phyloP scores from a whole-genome alignment of 2,888 invertebrate genomes.

The Acrocyrtus sp. region DNA sequence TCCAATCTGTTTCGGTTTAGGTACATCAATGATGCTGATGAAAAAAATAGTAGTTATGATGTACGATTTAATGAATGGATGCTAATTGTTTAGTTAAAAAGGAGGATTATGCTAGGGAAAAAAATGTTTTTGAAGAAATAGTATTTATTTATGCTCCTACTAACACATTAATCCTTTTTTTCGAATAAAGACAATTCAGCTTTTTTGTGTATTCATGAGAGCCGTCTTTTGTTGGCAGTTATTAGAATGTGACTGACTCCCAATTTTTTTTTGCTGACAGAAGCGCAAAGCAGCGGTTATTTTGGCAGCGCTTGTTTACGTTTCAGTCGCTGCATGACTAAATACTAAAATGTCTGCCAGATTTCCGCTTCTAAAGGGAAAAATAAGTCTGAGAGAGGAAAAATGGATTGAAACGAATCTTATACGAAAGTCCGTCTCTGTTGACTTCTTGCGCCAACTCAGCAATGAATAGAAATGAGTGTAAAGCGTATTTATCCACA shows the following conservation, averaged over 20 bases:
- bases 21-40: not conserved
- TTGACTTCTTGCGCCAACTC: too few relatives aligned
- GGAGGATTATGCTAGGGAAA: not conserved
- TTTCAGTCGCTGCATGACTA: not conserved
- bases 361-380: slow-evolving; percentile 12
- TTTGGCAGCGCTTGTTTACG: not conserved
- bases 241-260: slow-evolving; percentile 62
- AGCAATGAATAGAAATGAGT: too few relatives aligned
- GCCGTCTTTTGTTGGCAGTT: slow-evolving; percentile 58
- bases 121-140: not conserved
- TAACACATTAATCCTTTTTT: slow-evolving; percentile 15
- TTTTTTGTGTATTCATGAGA: not conserved
- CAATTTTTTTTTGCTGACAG: slow-evolving; percentile 18
- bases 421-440: too few relatives aligned
- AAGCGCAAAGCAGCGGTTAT: not conserved
- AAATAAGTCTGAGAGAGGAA: slow-evolving; percentile 9
- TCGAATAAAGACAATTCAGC: not conserved
- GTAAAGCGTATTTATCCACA: too few relatives aligned
- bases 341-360: too few relatives aligned
- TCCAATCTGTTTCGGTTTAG: not conserved
- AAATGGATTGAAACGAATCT: slow-evolving; percentile 52
- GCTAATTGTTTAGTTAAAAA: slow-evolving; percentile 23
- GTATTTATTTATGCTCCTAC: slow-evolving; percentile 5
- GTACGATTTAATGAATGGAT: slow-evolving; percentile 22
- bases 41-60: slow-evolving; percentile 22